These are phyloP conservation scores for Okamejei kenojei DNA, from an alignment of 2,797 vertebrate genomes.

Conservation along the genomic window DNA sequence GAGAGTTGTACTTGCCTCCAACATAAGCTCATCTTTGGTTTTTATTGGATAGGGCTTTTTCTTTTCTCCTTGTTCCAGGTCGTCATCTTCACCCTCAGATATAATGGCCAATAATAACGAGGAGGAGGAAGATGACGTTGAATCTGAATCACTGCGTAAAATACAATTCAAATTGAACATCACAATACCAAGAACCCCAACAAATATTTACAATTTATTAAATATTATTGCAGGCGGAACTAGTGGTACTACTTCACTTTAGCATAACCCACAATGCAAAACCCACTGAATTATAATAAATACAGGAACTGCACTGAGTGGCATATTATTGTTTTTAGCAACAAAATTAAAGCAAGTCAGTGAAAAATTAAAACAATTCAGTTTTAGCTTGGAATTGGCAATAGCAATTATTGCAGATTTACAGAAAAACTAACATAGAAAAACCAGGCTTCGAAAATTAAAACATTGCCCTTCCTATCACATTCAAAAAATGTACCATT, in stretches of 20 bases:
- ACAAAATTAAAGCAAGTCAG: background rate
- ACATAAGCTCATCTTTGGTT: constrained; percentile 69
- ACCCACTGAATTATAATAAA: background rate
- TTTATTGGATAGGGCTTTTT: constrained; percentile 56
- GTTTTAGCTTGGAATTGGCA: background rate
- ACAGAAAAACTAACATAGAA: background rate
- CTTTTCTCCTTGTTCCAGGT: constrained; percentile 56
- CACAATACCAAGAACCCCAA: background rate
- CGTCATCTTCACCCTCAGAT: constrained; percentile 60
- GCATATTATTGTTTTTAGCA: background rate
- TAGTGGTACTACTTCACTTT: background rate
- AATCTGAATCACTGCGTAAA: constrained; percentile 66
- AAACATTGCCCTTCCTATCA: background rate
- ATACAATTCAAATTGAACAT: background rate
- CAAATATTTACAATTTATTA: background rate
- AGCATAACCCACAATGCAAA: background rate
- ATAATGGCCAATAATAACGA: constrained; percentile 46
- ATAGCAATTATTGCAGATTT: background rate
- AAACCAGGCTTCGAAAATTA: background rate
- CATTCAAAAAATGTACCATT: background rate
- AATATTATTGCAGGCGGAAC: background rate
- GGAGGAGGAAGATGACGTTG: constrained; percentile 53
- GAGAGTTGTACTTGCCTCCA: constrained; percentile 60
- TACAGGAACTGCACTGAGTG: background rate
- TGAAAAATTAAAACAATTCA: background rate